A percentile compares a stretch with the other conserved stretches of the same genome.
Evolutionary conservation across 2,113 vertebrate species (phyloP).

Genomic region (Gavialis gangeticus): DNA sequence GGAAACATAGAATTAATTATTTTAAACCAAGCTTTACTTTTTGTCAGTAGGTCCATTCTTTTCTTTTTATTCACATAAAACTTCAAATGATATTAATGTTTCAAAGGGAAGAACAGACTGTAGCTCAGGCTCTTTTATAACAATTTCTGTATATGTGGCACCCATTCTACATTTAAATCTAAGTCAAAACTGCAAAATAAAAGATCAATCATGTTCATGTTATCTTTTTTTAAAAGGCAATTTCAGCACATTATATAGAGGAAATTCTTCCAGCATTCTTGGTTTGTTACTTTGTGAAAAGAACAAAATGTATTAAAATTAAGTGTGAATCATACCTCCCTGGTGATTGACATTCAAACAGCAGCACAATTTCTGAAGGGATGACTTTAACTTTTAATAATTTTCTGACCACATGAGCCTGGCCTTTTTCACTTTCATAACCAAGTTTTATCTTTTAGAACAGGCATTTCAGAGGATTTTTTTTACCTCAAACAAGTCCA

Average conservation of each 20-base stretch:
- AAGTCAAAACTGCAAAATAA: conserved; percentile 7
- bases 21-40: neutral
- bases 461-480: conserved; percentile 43
- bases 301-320: neutral
- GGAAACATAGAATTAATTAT: neutral
- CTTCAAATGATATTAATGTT: neutral
- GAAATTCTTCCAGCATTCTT: conserved; percentile 12
- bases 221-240: conserved; percentile 8
- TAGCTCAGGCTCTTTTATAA: neutral
- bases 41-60: neutral
- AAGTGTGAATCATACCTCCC: conserved; percentile 17
- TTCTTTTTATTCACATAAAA: neutral
- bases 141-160: neutral
- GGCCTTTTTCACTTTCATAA: conserved; percentile 32
- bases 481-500: conserved; percentile 50
- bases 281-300: conserved; percentile 20
- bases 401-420: conserved; percentile 23
- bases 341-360: conserved; percentile 36
- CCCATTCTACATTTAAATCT: neutral
- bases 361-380: conserved; percentile 31
- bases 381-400: conserved; percentile 36
- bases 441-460: conserved; percentile 26
- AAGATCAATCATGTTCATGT: neutral
- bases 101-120: neutral
- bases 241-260: conserved; percentile 22